A percentile compares a stretch with the other conserved stretches of the same genome.
These are phyloP conservation scores for Chrosomus eos DNA, from an alignment of 2,797 vertebrate species.

Conservation along the genomic window DNA sequence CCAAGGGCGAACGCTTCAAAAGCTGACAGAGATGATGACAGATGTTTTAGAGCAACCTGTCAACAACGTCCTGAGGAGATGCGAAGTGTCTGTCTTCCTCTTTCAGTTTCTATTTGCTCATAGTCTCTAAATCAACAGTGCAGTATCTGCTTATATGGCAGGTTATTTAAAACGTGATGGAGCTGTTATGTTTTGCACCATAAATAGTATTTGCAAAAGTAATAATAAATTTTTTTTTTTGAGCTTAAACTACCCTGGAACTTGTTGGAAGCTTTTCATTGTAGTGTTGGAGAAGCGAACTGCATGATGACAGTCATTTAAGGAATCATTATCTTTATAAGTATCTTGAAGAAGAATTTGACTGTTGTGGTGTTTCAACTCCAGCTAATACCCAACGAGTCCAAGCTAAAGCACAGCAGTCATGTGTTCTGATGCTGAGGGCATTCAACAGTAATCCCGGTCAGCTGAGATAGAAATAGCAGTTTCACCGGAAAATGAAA, in stretches of 20 bases:
- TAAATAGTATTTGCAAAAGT: neutral
- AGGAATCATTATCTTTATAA: neutral
- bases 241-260: neutral
- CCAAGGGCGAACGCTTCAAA: neutral
- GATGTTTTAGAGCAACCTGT: constrained; percentile 40
- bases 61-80: constrained; percentile 3
- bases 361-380: neutral
- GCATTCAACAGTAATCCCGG: constrained; percentile 62
- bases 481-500: neutral
- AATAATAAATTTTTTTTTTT: neutral
- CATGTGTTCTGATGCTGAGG: constrained; percentile 46
- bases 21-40: constrained; percentile 31
- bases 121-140: neutral
- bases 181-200: neutral
- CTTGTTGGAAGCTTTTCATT: neutral
- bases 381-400: neutral
- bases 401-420: constrained; percentile 18
- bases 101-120: constrained; percentile 13
- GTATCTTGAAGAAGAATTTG: neutral
- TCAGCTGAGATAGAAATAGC: constrained; percentile 63
- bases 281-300: neutral
- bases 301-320: neutral
- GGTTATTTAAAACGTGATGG: neutral
- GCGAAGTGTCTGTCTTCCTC: constrained; percentile 24
- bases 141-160: neutral